These are phyloP conservation scores for Loriculus beryllinus DNA, from an alignment of 2,797 vertebrate species.

Conservation along the genomic window DNA sequence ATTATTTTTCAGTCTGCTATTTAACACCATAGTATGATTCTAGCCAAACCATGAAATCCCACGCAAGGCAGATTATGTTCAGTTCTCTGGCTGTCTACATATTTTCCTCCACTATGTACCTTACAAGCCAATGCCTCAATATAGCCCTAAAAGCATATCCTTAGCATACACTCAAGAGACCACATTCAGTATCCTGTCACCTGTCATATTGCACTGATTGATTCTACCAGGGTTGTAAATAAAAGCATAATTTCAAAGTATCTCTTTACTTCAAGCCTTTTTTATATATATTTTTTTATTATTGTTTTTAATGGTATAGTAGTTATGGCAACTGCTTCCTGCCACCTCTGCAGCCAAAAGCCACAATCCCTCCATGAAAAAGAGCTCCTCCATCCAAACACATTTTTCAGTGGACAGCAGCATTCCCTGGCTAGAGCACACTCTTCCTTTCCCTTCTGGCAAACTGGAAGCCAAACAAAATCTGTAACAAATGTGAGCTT, in stretches of 20 bases:
- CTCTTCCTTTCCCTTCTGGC: constrained; percentile 50
- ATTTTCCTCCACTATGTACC: constrained; percentile 31
- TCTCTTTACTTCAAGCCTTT: neutral
- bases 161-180: neutral
- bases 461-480: constrained; percentile 59
- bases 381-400: constrained; percentile 55
- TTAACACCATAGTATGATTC: neutral
- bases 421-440: constrained; percentile 55
- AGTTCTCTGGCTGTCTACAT: constrained; percentile 32
- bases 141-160: constrained; percentile 8
- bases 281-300: neutral
- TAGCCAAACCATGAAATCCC: constrained; percentile 57
- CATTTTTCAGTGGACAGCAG: constrained; percentile 65
- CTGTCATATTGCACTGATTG: neutral
- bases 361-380: constrained; percentile 65
- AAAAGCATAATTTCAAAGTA: constrained; percentile 10
- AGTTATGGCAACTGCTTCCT: constrained; percentile 68
- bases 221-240: neutral
- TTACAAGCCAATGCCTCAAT: constrained; percentile 32
- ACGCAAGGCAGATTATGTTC: constrained; percentile 50
- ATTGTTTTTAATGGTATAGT: constrained; percentile 8
- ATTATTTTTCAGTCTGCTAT: neutral
- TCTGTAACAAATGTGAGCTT: constrained; percentile 47
- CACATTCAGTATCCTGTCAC: neutral
- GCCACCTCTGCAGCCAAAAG: constrained; percentile 59